Base-by-base conservation (phyloP, 2,797 vertebrate species). In the Siniperca obscura region DNA sequence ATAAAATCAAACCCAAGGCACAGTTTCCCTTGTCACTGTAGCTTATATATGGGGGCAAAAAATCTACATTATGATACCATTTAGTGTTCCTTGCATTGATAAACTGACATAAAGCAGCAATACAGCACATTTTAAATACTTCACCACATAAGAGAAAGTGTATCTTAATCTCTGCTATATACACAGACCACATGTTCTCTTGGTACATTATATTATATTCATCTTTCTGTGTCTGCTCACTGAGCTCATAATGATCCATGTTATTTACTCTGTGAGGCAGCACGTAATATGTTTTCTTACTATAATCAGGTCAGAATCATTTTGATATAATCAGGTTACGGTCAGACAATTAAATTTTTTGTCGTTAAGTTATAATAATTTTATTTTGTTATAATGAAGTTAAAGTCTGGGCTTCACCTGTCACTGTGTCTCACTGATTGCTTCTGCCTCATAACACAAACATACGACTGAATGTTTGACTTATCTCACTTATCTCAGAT, bases 271-370 rank as follows among this genome's bases (percentile, higher is more conserved):
- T 59, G 40, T 40, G 65, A 81, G 77, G 56, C 64, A 66, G 70
- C 70, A 69, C 3, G 3, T 76, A 72, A 79, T 74, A 70, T 62
- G 70, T 40, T 80, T 83, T 60, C 75, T 74, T 44, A 36, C 36
- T 34, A n/a, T 71, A 76, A 85, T 72, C 60, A 77, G 74, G 79
- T 68, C 71, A 76, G 40, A 84, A 74, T 80, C 12, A 82, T 86
- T 87, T 74, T 65, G 17, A 62, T 16, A 42, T 76, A 81, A 86
- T 74, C 44, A 17, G 6, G 21, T 82, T 82, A 55, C 13, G 22
- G 46, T 53, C 81, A 55, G 69, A 71, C 17, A 81, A 75, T 87
- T 87, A 46, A 0, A 87, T 88, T 81, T 81, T 21, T 59, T 25
- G n/a, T 34, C 50, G 66, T 81, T 77, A 55, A 70, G 59, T 73